Evolutionary conservation across 2,888 invertebrate genomes (phyloP), one percentile per base, ranked within the genome.

Genomic region (Cryptocephalus moraei): DNA sequence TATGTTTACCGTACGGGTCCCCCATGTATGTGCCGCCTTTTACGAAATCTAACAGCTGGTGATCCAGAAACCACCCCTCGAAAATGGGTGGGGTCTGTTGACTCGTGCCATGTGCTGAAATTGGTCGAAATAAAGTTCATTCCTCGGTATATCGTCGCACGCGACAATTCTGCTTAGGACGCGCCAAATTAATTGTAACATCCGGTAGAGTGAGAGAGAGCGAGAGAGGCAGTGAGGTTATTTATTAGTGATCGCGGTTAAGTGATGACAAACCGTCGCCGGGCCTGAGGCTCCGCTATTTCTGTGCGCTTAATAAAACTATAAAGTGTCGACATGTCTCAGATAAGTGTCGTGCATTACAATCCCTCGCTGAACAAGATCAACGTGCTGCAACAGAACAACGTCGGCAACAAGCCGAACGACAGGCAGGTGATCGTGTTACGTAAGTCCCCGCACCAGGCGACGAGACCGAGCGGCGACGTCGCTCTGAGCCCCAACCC

Each of bases 311-410:
- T 43, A 43, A 43, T 34, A 42, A 45, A 44, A 46, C 34, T 14
- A 9, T 11, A 13, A 33, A 39, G 46, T 32, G 34, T 43, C 39
- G 47, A 50, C 33, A 63, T 63, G 63, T 59, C 63, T 42, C 58
- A 78, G 54, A 72, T 79, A 58, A 75, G 77, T 64, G 75, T 78
- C 52, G 77, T 78, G 53, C 75, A 77, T 62, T 77, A 78, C 64
- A 76, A 75, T 70, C 76, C 77, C 8, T 74, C 77, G 56, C 72
- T 76, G 59, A 71, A 71, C 63, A 78, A 78, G 63, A 66, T 77
- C 72, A 80, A 80, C 75, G 77, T 82, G 71, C 76, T 81, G 56
- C 80, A 81, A 62, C 79, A 79, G 67, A 71, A 75, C 66, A 76
- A 77, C 69, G 79, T 77, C 71, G 76, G 75, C 63, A 78, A 59